Evolutionary conservation across 1,140 invertebrate genomes (phyloP).

Genomic region (Ceratosolen fusciceps): DNA sequence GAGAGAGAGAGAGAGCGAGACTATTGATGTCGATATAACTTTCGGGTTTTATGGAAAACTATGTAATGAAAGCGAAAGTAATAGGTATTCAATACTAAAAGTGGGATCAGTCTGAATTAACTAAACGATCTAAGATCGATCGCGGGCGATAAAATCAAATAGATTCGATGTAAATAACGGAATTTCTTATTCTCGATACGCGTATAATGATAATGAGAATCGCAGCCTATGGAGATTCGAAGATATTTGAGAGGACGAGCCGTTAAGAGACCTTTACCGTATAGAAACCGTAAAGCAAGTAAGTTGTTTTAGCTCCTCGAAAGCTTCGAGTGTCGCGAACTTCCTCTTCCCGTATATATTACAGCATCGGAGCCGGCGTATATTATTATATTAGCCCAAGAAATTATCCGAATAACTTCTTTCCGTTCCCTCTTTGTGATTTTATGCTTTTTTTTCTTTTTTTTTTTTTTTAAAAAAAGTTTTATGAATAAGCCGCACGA

Average conservation of each 20-base stretch:
- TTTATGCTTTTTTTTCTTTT: constrained; percentile 3
- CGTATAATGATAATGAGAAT: background rate
- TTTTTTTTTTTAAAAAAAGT: too few species aligned
- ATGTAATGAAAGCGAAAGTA: background rate
- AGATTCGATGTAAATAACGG: background rate
- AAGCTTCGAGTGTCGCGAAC: background rate
- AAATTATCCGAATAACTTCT: background rate
- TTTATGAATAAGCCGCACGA: background rate
- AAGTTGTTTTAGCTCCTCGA: constrained; percentile 12
- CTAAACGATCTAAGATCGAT: background rate
- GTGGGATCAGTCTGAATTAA: background rate
- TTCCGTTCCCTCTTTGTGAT: background rate
- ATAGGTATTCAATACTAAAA: background rate
- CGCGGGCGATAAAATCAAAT: background rate
- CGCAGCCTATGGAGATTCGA: background rate
- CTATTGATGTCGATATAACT: too few species aligned
- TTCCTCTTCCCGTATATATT: background rate
- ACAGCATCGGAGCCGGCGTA: background rate
- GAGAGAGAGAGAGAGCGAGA: too few species aligned
- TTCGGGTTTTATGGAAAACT: background rate
- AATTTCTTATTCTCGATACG: constrained; percentile 4
- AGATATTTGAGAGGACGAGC: background rate
- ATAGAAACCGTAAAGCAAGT: constrained; percentile 39
- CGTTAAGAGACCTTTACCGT: too few species aligned
- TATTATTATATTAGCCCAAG: background rate